phyloP scores from a whole-genome alignment of 2,797 vertebrate genomes.

The Molossus molossus region DNA sequence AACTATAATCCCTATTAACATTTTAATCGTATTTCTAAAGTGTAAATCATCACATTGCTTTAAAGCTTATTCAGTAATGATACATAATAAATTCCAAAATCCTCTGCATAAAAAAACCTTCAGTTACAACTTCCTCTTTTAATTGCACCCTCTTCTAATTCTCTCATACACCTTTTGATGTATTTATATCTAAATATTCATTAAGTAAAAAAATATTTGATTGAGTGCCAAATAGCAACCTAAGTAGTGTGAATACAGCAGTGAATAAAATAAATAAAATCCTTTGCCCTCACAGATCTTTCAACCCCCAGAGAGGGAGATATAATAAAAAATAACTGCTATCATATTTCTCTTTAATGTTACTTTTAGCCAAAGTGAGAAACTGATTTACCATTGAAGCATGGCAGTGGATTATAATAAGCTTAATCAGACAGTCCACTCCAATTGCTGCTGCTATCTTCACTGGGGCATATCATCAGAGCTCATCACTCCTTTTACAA shows the following conservation, averaged over 20 bases:
- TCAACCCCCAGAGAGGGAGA: not conserved
- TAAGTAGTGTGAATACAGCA: not conserved
- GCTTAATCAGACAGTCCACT: not conserved
- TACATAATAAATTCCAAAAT: conserved; percentile 24
- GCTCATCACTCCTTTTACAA: not conserved
- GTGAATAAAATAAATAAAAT: conserved; percentile 14
- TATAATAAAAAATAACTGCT: not conserved
- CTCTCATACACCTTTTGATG: not conserved
- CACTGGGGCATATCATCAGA: not conserved
- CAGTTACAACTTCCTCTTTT: not conserved
- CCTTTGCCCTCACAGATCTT: not conserved
- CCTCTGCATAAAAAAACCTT: conserved; percentile 23
- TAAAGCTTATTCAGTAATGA: conserved; percentile 35
- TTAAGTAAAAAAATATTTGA: conserved; percentile 43
- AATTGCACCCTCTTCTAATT: not conserved
- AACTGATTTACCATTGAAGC: not conserved
- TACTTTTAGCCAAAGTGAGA: conserved; percentile 1
- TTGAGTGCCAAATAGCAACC: not conserved
- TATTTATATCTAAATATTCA: conserved; percentile 53
- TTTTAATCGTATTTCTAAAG: not conserved
- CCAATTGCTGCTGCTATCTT: not conserved
- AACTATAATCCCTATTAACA: not conserved
- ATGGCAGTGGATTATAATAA: conserved; percentile 6
- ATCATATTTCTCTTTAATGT: not conserved
- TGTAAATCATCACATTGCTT: not conserved